Evolutionary conservation across 1,140 invertebrate genomes (phyloP), one percentile per base, ranked within the genome.

Genomic region (Tetramorium simillimum): DNA sequence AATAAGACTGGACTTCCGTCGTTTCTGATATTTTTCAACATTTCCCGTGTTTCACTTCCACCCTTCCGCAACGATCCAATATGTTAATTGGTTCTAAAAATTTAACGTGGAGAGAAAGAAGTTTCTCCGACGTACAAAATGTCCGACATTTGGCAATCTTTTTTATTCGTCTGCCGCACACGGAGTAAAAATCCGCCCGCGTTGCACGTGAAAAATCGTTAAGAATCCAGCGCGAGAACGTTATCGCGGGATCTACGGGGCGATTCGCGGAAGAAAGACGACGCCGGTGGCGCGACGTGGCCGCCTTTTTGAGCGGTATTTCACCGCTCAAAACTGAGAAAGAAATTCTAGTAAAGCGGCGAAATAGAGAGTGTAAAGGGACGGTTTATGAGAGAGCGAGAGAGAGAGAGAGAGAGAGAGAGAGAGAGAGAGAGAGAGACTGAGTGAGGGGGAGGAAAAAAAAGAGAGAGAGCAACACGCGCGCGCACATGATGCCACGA

Each of bases 131-230:
- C 2, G 18, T 14, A 21, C 65, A 65, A 70, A 70, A 81, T 43
- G 43, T 70, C 37, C 37, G 12, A n/a, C 49, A 33, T 43, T 43
- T 28, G 21, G 33, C 7, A 69, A 70, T 69, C 16, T 24, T 40
- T 40, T 40, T 81, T 28, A 18, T 37, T 49, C 56, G 37, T 69
- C 6, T 28, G 12, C 56, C 40, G 46, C 65, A 9, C 49, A 14
- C 78, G 65, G 28, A 46, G 40, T 60, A 75, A 62, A 72, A 84
- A 62, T 75, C 53, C 53, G 51, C 21, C 40, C 24, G 78, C 28
- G 63, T 12, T 24, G n/a, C 43, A 58, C 18, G 75, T 63, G 87
- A 88, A 53, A 89, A 87, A 85, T 89, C 75, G 78, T 72, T 56
- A 40, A 89, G 87, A 85, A 87, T 88, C 62, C 70, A 7, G 16